Percentiles rank a stretch among this genome's conserved stretches.
Evolutionary conservation across 2,797 vertebrate genomes (phyloP).

Genomic region (Lepus townsendii): DNA sequence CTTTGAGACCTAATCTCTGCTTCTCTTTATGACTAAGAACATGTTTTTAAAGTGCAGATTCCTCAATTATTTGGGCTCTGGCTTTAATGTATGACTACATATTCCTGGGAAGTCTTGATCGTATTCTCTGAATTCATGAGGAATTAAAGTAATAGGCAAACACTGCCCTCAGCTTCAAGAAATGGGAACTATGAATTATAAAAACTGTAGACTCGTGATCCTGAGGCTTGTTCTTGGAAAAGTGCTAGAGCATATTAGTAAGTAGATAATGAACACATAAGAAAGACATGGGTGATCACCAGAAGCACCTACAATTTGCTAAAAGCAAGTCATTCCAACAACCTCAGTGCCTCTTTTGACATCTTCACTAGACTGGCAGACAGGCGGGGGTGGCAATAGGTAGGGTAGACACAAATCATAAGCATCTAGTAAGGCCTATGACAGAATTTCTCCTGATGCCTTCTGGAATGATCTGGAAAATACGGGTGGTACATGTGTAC

Average conservation of each 20-base stretch:
- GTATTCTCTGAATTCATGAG: background rate
- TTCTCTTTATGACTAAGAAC: slow-evolving; percentile 5
- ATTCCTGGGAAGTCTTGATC: background rate
- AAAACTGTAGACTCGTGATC: background rate
- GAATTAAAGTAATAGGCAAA: background rate
- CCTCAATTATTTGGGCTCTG: background rate
- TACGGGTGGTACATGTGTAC: background rate
- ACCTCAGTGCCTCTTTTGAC: background rate
- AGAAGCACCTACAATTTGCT: background rate
- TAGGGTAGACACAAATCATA: background rate
- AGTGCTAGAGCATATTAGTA: slow-evolving; percentile 16
- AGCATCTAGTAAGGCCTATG: background rate
- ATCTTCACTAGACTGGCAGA: background rate
- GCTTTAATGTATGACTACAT: background rate
- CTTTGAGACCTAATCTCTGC: background rate
- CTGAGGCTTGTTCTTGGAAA: slow-evolving; percentile 40
- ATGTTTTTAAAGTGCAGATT: slow-evolving; percentile 40
- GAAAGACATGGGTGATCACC: background rate
- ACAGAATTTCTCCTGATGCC: background rate
- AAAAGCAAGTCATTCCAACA: background rate
- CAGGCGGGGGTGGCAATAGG: background rate
- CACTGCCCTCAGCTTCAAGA: slow-evolving; percentile 25
- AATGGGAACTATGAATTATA: slow-evolving; percentile 30
- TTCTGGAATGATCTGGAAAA: slow-evolving; percentile 23
- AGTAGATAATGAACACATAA: slow-evolving; percentile 20